A percentile compares a stretch with the other conserved stretches of the same genome.
phyloP scores from a whole-genome alignment of 2,888 invertebrate species.

The Napeogenes inachia region DNA sequence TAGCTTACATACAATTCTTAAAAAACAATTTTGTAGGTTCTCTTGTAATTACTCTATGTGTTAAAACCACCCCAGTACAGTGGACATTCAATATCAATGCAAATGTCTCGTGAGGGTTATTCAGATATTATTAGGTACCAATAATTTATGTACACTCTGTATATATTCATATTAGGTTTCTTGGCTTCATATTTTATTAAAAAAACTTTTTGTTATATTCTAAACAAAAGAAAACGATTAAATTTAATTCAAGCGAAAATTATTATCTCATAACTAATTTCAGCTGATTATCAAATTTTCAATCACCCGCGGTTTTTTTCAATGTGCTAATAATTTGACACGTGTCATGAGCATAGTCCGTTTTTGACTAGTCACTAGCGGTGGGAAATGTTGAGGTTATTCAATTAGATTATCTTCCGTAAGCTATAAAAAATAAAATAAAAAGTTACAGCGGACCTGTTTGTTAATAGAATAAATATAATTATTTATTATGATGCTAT shows the following conservation, averaged over 20 bases:
- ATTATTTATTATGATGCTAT: too few relatives aligned
- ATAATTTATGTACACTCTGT: slow-evolving; percentile 30
- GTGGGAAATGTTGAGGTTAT: slow-evolving; percentile 43
- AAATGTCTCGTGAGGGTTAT: slow-evolving; percentile 54
- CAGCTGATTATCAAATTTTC: slow-evolving; percentile 10
- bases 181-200: background rate
- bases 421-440: too few relatives aligned
- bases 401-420: slow-evolving; percentile 2
- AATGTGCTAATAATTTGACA: slow-evolving; percentile 47
- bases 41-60: slow-evolving; percentile 46
- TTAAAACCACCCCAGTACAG: slow-evolving; percentile 67
- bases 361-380: slow-evolving; percentile 48
- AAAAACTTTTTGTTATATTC: slow-evolving; percentile 10
- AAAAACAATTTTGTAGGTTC: slow-evolving; percentile 6
- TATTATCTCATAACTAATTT: slow-evolving; percentile 22
- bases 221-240: slow-evolving; percentile 20
- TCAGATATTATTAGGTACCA: slow-evolving; percentile 29
- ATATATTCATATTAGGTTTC: slow-evolving; percentile 18
- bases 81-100: slow-evolving; percentile 76
- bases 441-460: too few relatives aligned
- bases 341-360: slow-evolving; percentile 49
- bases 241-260: slow-evolving; percentile 23
- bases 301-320: slow-evolving; percentile 21
- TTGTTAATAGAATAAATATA: too few relatives aligned
- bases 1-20: background rate